Conservation (phyloP, 2,113 vertebrate genomes). For the Asarcornis scutulata region DNA sequence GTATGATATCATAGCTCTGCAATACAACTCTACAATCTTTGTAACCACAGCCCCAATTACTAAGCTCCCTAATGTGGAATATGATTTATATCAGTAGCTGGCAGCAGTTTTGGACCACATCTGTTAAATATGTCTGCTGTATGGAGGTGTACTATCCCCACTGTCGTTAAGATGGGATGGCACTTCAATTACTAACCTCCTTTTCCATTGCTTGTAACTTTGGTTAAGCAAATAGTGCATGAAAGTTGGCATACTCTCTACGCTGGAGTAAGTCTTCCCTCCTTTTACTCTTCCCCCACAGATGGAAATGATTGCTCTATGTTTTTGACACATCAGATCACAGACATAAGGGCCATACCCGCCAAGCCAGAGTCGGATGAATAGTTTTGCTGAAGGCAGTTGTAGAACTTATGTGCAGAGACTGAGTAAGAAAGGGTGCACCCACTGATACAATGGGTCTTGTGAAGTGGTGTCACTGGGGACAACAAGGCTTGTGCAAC, state of each 20-base stretch:
- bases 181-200: neutral
- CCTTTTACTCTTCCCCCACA: neutral
- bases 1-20: neutral
- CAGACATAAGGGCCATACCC: neutral
- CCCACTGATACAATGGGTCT: neutral
- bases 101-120: neutral
- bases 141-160: neutral
- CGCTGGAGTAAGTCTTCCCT: neutral
- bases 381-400: neutral
- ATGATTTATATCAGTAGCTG: neutral
- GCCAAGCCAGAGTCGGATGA: neutral
- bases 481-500: neutral
- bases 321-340: neutral
- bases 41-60: fast-evolving
- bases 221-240: neutral
- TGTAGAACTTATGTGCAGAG: neutral
- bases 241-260: neutral
- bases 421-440: neutral
- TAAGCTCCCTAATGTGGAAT: neutral
- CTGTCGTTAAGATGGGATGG: neutral
- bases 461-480: neutral
- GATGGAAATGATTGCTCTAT: neutral
- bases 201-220: neutral
- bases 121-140: neutral
- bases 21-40: neutral